phyloP scores from a whole-genome alignment of 2,888 invertebrate genomes.

The Phyllotreta cruciferae region DNA sequence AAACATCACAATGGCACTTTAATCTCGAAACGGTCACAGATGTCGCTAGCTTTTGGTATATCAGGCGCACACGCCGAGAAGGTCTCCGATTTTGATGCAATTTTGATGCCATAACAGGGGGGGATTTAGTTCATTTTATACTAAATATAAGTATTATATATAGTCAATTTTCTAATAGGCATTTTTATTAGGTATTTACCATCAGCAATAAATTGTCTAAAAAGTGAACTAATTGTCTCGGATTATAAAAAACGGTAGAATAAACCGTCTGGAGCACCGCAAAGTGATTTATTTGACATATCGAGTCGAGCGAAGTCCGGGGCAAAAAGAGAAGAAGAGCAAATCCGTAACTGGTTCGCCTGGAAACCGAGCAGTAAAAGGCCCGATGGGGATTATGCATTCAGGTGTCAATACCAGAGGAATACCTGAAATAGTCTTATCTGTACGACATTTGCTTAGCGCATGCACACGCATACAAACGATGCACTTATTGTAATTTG shows the following conservation, averaged over 20 bases:
- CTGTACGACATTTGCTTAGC: conserved; percentile 34
- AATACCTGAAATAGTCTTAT: conserved; percentile 34
- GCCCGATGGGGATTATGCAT: conserved; percentile 42
- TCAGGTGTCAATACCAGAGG: conserved; percentile 41
- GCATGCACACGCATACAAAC: conserved; percentile 33
- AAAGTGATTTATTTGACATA: conserved; percentile 34
- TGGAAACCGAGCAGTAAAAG: conserved; percentile 32
- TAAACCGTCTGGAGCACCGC: conserved; percentile 32
- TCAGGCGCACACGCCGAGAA: conserved; percentile 23
- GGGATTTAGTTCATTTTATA: neutral
- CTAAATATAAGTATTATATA: no score
- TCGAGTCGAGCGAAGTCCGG: conserved; percentile 28
- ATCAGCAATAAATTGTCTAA: no score
- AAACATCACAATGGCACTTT: conserved; percentile 28
- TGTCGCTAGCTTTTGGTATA: conserved; percentile 35
- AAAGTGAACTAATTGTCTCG: no score
- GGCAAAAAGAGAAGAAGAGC: conserved; percentile 39
- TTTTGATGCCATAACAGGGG: conserved; percentile 6
- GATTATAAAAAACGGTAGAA: no score
- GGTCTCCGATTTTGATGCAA: conserved; percentile 10
- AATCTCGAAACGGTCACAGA: conserved; percentile 27
- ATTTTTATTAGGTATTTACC: no score
- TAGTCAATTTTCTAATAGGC: no score
- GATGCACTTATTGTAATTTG: conserved; percentile 20
- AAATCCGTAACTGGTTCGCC: conserved; percentile 30